Evolutionary conservation across 1,140 invertebrate genomes (phyloP).

Genomic region (Zelostemma sp.): DNA sequence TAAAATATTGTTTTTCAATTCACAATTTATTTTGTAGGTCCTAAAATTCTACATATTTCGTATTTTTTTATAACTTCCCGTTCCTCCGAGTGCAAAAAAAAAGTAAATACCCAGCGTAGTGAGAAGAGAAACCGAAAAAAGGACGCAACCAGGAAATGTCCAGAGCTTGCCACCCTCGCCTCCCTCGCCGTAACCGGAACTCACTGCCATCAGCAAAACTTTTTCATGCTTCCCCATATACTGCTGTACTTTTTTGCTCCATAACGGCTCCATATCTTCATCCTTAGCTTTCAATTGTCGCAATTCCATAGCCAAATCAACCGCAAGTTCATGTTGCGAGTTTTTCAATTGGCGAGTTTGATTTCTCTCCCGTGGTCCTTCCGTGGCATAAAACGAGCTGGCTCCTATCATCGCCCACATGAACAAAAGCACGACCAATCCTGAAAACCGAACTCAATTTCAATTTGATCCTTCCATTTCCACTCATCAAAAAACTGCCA

Average conservation of each 20-base stretch:
- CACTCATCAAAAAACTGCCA: too few relatives aligned
- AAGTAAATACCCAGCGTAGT: constrained; percentile 72
- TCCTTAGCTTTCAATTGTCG: constrained; percentile 65
- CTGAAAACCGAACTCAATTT: constrained; percentile 49
- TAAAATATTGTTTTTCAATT: too few relatives aligned
- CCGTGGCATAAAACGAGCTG: constrained; percentile 72
- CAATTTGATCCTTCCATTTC: too few relatives aligned
- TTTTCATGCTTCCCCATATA: constrained; percentile 72
- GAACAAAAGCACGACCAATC: constrained; percentile 69
- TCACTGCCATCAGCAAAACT: constrained; percentile 69
- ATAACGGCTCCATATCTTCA: constrained; percentile 63
- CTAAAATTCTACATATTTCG: too few relatives aligned
- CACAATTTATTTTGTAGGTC: too few relatives aligned
- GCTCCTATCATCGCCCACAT: constrained; percentile 74
- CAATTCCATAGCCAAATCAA: constrained; percentile 70
- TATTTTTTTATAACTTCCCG: too few relatives aligned
- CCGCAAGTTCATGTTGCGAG: constrained; percentile 69
- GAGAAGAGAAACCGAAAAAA: constrained; percentile 74
- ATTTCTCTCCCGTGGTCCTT: constrained; percentile 72
- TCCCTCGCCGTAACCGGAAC: constrained; percentile 71
- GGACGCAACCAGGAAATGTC: constrained; percentile 74
- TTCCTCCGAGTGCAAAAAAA: too few relatives aligned
- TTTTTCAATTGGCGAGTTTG: constrained; percentile 68
- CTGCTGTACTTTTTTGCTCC: constrained; percentile 70
- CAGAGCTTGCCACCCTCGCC: constrained; percentile 71